Percentiles rank a stretch among this genome's conserved stretches.
These are phyloP conservation scores for Halocaridina rubra DNA, from an alignment of 2,888 invertebrate genomes.

Conservation along the genomic window DNA sequence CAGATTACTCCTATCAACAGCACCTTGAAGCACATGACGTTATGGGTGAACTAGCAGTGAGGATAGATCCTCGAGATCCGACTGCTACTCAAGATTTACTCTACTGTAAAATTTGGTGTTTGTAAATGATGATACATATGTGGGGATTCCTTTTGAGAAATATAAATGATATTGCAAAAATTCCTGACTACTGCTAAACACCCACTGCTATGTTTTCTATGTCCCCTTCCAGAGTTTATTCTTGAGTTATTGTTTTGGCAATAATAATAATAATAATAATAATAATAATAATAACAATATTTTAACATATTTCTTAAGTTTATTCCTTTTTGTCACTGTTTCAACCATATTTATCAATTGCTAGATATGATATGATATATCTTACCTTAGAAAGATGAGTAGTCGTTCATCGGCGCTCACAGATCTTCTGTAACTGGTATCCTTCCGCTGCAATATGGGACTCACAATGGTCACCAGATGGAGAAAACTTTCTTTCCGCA, in stretches of 20 bases:
- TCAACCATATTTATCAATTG: conserved; percentile 2
- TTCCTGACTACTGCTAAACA: not conserved
- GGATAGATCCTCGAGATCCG: too few species aligned
- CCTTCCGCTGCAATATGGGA: conserved; percentile 19
- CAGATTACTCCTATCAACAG: not conserved
- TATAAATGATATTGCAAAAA: not conserved
- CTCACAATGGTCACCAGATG: conserved; percentile 21
- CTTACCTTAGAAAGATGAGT: not conserved
- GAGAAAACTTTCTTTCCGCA: conserved; percentile 11
- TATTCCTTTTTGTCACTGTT: conserved; percentile 11
- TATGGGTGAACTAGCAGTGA: too few species aligned
- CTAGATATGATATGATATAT: not conserved
- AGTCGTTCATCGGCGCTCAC: conserved; percentile 35
- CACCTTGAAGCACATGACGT: too few species aligned
- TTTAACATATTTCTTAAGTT: too few species aligned
- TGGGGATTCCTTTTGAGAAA: not conserved
- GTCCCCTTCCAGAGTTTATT: conserved; percentile 2
- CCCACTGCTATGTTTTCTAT: not conserved
- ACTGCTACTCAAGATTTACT: too few species aligned
- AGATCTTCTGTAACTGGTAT: conserved; percentile 21
- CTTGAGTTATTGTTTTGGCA: not conserved
- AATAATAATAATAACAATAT: not conserved
- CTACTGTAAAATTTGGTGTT: not conserved
- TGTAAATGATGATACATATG: not conserved
- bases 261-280: not conserved